phyloP scores from a whole-genome alignment of 2,888 invertebrate species.

The Athalia rosae region DNA sequence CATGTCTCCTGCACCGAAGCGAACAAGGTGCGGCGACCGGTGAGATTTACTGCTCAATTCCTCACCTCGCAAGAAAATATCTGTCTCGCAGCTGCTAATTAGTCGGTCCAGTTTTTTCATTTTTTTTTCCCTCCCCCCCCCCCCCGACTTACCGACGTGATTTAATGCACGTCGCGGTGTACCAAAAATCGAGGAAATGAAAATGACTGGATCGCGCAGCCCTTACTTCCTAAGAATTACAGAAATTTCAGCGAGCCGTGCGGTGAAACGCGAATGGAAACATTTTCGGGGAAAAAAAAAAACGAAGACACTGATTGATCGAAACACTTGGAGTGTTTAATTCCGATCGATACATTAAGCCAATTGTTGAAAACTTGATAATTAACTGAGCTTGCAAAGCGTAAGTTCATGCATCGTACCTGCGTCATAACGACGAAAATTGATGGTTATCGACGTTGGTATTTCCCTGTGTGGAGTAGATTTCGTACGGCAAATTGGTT shows the following conservation, averaged over 20 bases:
- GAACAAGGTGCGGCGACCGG: slow-evolving; percentile 9
- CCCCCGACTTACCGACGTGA: neutral
- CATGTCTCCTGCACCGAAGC: neutral
- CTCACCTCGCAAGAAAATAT: neutral
- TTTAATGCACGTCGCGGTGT: neutral
- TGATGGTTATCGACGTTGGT: slow-evolving; percentile 11
- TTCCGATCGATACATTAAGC: no score
- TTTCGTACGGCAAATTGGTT: slow-evolving; percentile 16
- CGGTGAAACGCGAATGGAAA: neutral
- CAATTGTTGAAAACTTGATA: no score
- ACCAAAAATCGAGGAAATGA: neutral
- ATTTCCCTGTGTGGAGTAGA: slow-evolving; percentile 1
- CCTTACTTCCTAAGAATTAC: no score
- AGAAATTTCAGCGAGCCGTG: neutral
- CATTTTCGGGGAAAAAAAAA: neutral
- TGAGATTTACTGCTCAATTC: slow-evolving; percentile 15
- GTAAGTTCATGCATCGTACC: neutral
- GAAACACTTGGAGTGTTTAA: no score
- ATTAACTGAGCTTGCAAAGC: neutral
- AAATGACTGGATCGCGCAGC: no score
- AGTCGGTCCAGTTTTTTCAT: neutral
- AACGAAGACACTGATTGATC: no score
- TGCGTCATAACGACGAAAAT: neutral
- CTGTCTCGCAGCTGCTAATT: slow-evolving; percentile 6
- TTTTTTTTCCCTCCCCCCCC: no score